A percentile compares a stretch with the other conserved stretches of the same genome.
phyloP scores from a whole-genome alignment of 2,888 invertebrate species.

The Diaphora mendica region DNA sequence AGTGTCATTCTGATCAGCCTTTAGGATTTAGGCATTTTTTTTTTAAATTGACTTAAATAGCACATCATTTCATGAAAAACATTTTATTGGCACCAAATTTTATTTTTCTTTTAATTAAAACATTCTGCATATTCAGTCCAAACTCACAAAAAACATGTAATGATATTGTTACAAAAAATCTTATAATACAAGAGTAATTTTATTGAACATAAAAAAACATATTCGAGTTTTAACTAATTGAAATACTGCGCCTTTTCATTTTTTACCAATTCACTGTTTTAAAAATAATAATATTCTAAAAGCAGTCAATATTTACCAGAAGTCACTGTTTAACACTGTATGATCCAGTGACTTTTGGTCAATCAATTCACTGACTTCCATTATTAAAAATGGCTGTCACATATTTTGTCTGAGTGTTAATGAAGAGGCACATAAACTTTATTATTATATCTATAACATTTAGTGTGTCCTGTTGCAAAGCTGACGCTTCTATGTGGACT shows the following conservation, averaged over 20 bases:
- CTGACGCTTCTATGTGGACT: slow-evolving; percentile 39
- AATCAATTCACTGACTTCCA: neutral
- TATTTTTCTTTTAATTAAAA: neutral
- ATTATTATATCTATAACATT: slow-evolving; percentile 5
- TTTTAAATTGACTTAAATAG: neutral
- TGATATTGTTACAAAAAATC: slow-evolving; percentile 15
- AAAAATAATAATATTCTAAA: neutral
- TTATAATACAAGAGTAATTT: slow-evolving; percentile 17
- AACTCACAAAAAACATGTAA: neutral
- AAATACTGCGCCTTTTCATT: neutral
- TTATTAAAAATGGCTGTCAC: neutral
- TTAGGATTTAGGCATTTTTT: neutral
- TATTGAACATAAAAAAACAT: slow-evolving; percentile 8
- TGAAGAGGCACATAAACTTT: neutral
- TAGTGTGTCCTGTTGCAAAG: slow-evolving; percentile 16
- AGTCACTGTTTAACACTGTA: neutral
- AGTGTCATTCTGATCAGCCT: neutral
- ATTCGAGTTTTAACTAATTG: slow-evolving; percentile 1
- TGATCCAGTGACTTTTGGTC: neutral
- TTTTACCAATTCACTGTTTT: neutral
- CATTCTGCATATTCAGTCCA: slow-evolving; percentile 22
- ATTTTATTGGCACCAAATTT: slow-evolving; percentile 19
- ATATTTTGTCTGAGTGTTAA: neutral
- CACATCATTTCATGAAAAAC: neutral
- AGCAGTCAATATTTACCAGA: too few relatives aligned